Conservation (phyloP, 1,140 invertebrate species). For the Ptiloglossa arizonensis region DNA sequence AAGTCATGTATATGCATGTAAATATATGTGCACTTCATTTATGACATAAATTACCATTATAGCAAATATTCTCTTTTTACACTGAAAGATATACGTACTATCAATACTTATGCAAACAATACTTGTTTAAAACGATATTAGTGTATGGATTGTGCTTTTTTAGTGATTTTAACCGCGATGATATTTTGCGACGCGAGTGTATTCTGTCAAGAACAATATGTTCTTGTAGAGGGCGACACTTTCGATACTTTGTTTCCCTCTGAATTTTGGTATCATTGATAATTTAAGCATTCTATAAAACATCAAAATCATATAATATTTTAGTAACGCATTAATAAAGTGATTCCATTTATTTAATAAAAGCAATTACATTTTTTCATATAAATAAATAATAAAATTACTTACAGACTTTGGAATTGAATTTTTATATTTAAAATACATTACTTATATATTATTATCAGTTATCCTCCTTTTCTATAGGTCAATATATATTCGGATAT, state of each 20-base stretch:
- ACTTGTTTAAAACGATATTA: not conserved
- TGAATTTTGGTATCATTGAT: not conserved
- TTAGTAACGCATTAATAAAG: not conserved
- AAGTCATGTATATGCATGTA: not conserved
- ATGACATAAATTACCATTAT: too few species aligned
- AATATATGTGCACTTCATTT: too few species aligned
- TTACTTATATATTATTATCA: slow-evolving; percentile 6
- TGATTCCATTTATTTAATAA: not conserved
- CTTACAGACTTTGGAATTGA: not conserved
- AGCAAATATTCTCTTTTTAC: too few species aligned
- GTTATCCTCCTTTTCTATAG: not conserved
- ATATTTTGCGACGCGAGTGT: not conserved
- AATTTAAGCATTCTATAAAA: not conserved
- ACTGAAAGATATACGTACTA: too few species aligned
- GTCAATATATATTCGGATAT: not conserved
- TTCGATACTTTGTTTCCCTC: not conserved
- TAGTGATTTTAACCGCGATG: not conserved
- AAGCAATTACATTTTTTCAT: not conserved
- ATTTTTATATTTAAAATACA: not conserved
- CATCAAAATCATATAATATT: not conserved
- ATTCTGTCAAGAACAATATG: slow-evolving; percentile 3
- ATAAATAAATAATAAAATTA: not conserved
- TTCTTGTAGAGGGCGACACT: slow-evolving; percentile 10
- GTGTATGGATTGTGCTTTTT: not conserved
- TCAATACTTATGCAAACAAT: not conserved